phyloP scores from a whole-genome alignment of 2,113 vertebrate genomes.

The Leucopsar rothschildi region DNA sequence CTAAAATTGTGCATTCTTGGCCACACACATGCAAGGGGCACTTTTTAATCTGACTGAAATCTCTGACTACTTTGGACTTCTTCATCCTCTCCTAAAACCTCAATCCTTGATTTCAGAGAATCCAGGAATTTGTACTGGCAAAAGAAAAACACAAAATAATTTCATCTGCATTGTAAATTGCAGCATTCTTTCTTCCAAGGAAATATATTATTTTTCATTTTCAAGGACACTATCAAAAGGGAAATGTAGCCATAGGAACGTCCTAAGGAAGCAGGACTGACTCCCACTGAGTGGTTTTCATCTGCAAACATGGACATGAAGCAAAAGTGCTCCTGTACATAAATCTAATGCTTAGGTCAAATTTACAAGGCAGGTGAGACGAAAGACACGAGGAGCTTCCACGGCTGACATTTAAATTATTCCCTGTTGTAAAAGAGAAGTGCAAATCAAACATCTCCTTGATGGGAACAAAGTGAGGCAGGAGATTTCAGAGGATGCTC shows the following conservation, averaged over 20 bases:
- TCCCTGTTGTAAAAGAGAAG: neutral
- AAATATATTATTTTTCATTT: neutral
- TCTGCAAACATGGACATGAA: neutral
- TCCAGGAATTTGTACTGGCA: neutral
- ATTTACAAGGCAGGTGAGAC: neutral
- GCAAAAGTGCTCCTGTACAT: neutral
- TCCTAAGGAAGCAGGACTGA: neutral
- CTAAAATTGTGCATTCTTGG: neutral
- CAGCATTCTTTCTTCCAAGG: neutral
- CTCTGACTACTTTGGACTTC: neutral
- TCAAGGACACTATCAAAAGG: neutral
- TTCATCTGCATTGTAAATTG: neutral
- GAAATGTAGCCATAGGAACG: neutral
- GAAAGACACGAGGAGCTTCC: neutral
- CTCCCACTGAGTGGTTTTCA: neutral
- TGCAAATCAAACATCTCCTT: neutral
- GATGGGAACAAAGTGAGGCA: neutral
- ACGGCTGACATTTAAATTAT: neutral
- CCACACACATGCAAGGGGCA: neutral
- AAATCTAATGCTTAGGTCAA: neutral
- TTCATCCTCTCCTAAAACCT: neutral
- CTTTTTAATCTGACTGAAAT: neutral
- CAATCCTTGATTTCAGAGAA: neutral
- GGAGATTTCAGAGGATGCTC: neutral
- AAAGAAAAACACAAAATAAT: neutral